Evolutionary conservation across 2,888 invertebrate genomes (phyloP).

Genomic region (Meliscaeva auricollis): DNA sequence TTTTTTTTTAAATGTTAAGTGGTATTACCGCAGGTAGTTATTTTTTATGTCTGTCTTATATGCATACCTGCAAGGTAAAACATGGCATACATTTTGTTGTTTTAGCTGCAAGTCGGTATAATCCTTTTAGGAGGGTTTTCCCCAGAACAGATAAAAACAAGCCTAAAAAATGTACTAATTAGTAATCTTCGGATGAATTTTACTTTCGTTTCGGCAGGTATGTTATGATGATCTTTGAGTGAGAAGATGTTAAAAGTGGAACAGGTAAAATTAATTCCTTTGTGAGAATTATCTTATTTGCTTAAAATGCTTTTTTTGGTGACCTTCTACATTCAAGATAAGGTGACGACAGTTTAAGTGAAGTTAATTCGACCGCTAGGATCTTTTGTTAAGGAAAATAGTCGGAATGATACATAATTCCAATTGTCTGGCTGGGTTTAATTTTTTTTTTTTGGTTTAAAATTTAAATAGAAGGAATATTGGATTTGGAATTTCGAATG

Average conservation of each 20-base stretch:
- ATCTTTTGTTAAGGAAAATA: background rate
- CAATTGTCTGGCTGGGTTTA: background rate
- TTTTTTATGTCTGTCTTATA: background rate
- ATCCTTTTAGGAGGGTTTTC: conserved; percentile 55
- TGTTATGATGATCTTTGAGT: conserved; percentile 45
- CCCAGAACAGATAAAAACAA: conserved; percentile 6
- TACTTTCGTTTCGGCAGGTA: conserved; percentile 22
- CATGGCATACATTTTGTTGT: background rate
- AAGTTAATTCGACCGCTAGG: background rate
- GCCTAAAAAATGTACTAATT: conserved; percentile 5
- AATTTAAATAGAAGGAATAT: too few species aligned
- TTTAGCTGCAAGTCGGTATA: conserved; percentile 14
- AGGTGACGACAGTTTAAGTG: background rate
- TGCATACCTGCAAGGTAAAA: background rate
- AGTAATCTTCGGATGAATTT: conserved; percentile 43
- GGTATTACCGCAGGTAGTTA: conserved; percentile 3
- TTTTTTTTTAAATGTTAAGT: conserved; percentile 22
- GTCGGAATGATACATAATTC: background rate
- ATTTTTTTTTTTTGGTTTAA: background rate
- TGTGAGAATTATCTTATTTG: conserved; percentile 53
- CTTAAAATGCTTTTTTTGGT: background rate
- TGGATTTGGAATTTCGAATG: background rate
- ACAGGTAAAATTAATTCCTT: conserved; percentile 50
- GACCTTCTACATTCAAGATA: background rate
- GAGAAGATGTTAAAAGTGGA: background rate